Evolutionary conservation across 1,140 invertebrate genomes (phyloP), one percentile per base, ranked within the genome.

Genomic region (Planococcus citri): DNA sequence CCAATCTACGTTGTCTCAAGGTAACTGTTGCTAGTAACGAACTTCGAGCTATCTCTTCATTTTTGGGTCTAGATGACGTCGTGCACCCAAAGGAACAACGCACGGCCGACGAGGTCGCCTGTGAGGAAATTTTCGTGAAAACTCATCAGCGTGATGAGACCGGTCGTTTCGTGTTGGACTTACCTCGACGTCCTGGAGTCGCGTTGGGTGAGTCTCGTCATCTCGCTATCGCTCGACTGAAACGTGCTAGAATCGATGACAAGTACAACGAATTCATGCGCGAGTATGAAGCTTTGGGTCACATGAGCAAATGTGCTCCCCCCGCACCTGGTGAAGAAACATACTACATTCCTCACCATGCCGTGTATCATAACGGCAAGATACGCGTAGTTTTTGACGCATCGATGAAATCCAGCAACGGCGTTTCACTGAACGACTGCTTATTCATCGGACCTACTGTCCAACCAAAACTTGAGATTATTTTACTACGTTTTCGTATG

Each of bases 401-500:
- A 10, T 78, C 76, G 0, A 68, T 68, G 12, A 73, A 73, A 27
- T 72, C 72, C n/a, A 70, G 73, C 58, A 72, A 10, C n/a, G 74
- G 76, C 68, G 27, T 74, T 4, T 78, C 76, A 1, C 69, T 80
- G 24, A 79, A 80, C 72, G 74, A 79, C 67, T 72, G 75, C 9
- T 73, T 77, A n/a, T 9, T 64, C 74, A 27, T 64, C 73, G 6
- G 79, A n/a, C n/a, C n/a, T n/a, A n/a, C n/a, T n/a, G 75, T 20
- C 76, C 70, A 74, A 75, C 37, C 74, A 72, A 76, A 68, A 64
- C 78, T 80, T 27, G 68, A n/a, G n/a, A n/a, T n/a, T n/a, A n/a
- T n/a, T 81, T 20, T 75, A 78, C 69, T 71, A 74, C 14, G 75
- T 80, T 83, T 82, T 72, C 72, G 79, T 21, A 73, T 71, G 17